phyloP scores from a whole-genome alignment of 1,140 invertebrate species.

The Semibalanus balanoides region DNA sequence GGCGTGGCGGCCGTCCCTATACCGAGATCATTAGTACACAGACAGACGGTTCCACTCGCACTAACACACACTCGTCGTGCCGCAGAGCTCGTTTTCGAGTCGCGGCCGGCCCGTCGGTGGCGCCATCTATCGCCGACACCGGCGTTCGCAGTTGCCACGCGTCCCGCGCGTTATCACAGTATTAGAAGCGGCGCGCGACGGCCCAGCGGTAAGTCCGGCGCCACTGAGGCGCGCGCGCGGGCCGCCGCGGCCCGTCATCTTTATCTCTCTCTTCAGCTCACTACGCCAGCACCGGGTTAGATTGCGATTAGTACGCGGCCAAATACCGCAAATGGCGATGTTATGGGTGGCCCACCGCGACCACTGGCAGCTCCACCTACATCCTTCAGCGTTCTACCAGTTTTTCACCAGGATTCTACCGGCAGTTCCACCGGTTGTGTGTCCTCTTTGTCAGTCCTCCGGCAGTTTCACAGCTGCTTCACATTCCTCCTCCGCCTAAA shows the following conservation, averaged over 20 bases:
- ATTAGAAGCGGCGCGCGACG: neutral
- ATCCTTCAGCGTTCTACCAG: neutral
- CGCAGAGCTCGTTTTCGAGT: neutral
- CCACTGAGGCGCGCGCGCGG: neutral
- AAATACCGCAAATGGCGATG: neutral
- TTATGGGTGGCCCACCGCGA: neutral
- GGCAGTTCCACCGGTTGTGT: neutral
- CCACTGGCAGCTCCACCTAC: too few relatives aligned
- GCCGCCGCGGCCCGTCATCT: too few relatives aligned
- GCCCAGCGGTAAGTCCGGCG: neutral
- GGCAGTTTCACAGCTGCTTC: neutral
- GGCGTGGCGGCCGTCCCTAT: too few relatives aligned
- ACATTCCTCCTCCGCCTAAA: too few relatives aligned
- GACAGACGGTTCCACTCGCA: too few relatives aligned
- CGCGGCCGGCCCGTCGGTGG: too few relatives aligned
- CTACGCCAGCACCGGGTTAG: neutral
- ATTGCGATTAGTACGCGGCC: neutral
- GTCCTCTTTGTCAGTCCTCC: neutral
- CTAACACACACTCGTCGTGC: neutral
- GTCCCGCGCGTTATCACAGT: neutral
- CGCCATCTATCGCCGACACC: neutral
- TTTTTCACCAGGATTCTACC: neutral
- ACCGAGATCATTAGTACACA: neutral
- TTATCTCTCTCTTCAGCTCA: neutral
- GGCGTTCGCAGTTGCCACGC: neutral